These are phyloP conservation scores for Mixornis gularis DNA, from an alignment of 2,113 vertebrate species.

Conservation along the genomic window DNA sequence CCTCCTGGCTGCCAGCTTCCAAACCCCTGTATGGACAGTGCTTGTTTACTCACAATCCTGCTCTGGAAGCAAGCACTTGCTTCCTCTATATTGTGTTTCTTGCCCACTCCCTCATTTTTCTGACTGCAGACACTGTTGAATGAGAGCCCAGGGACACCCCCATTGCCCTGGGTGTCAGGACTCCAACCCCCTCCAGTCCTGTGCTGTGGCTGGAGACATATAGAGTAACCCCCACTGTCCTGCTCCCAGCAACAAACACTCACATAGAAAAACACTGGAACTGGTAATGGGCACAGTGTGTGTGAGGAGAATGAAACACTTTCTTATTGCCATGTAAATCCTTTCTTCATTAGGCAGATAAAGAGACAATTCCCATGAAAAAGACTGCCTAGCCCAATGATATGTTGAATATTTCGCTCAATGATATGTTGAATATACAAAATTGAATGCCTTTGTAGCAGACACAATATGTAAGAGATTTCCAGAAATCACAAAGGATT, in stretches of 20 bases:
- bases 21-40: background rate
- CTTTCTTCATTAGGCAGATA: background rate
- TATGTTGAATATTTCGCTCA: background rate
- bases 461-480: background rate
- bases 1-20: background rate
- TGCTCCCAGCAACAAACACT: background rate
- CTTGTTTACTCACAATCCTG: background rate
- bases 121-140: background rate
- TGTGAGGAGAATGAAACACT: background rate
- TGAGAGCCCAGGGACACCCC: background rate
- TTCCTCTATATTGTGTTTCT: background rate
- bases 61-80: background rate
- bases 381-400: background rate
- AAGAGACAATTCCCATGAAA: background rate
- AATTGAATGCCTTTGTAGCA: background rate
- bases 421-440: background rate
- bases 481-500: background rate
- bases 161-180: rapidly evolving
- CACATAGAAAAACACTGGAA: background rate
- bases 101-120: background rate
- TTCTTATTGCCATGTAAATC: background rate
- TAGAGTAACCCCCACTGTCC: background rate
- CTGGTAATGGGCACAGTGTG: rapidly evolving
- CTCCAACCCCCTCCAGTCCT: background rate
- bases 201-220: background rate